Evolutionary conservation across 2,113 vertebrate genomes (phyloP).

Genomic region (Mustela nigripes): DNA sequence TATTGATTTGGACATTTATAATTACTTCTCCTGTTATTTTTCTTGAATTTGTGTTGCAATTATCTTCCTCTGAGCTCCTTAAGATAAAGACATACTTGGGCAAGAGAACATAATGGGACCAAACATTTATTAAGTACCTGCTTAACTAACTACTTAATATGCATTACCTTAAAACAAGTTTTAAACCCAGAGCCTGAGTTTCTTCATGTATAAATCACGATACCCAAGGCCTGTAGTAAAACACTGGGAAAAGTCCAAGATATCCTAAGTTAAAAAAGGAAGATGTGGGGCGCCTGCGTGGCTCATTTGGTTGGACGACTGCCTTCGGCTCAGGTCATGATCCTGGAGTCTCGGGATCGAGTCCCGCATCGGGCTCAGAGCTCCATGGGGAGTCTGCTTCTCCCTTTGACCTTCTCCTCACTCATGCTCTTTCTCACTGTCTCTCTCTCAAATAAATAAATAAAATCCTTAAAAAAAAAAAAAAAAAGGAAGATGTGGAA

Average conservation of each 20-base stretch:
- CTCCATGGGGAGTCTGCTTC: too few species aligned
- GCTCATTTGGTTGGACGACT: too few species aligned
- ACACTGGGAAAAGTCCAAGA: not conserved
- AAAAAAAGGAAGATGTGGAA: not conserved
- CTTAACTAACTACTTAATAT: constrained; percentile 7
- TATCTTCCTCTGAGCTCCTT: not conserved
- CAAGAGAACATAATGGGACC: not conserved
- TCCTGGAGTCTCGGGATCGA: too few species aligned
- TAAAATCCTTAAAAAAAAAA: too few species aligned
- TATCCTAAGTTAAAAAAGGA: not conserved
- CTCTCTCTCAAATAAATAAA: too few species aligned
- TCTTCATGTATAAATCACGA: not conserved
- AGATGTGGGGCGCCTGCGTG: not conserved
- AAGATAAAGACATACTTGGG: not conserved
- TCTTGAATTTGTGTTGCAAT: not conserved
- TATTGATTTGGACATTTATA: not conserved
- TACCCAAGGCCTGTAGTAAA: not conserved
- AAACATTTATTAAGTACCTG: not conserved
- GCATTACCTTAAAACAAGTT: not conserved
- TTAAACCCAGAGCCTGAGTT: not conserved
- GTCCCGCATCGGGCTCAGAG: too few species aligned
- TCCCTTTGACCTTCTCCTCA: too few species aligned
- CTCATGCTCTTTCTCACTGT: too few species aligned
- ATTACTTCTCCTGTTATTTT: not conserved
- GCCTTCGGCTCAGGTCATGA: too few species aligned